Evolutionary conservation across 1,140 invertebrate genomes (phyloP).

Genomic region (Carcinoscorpius rotundicauda): DNA sequence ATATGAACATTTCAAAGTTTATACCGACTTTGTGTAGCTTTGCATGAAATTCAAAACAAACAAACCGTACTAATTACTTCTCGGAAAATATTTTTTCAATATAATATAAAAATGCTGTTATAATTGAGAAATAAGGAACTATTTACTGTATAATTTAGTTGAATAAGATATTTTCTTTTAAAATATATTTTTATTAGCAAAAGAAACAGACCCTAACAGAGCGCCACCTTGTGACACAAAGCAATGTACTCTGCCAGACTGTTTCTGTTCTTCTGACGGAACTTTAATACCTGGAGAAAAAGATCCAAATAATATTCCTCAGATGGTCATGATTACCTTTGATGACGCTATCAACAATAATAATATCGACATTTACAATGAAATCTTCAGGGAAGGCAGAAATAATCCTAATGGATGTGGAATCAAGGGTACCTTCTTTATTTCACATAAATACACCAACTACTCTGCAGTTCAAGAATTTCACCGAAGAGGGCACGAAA

Average conservation of each 20-base stretch:
- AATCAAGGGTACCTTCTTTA: slow-evolving; percentile 93
- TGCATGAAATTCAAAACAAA: too few species aligned
- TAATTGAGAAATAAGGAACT: too few species aligned
- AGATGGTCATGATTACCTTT: slow-evolving; percentile 95
- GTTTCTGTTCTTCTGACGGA: slow-evolving; percentile 86
- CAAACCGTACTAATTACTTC: too few species aligned
- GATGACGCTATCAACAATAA: slow-evolving; percentile 95
- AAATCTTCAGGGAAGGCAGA: slow-evolving; percentile 78
- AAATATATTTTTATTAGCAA: slow-evolving; percentile 45
- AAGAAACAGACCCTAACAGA: slow-evolving; percentile 85
- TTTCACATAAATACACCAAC: slow-evolving; percentile 97
- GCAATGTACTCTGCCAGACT: slow-evolving; percentile 82
- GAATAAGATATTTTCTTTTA: too few species aligned
- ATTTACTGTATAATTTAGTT: too few species aligned
- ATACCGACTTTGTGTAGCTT: too few species aligned
- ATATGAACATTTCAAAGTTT: too few species aligned
- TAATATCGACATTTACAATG: slow-evolving; percentile 88
- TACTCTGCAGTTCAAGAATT: slow-evolving; percentile 93
- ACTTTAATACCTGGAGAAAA: slow-evolving; percentile 33
- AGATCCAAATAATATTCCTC: slow-evolving; percentile 41
- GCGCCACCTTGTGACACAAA: slow-evolving; percentile 76
- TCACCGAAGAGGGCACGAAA: slow-evolving; percentile 88
- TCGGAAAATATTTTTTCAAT: too few species aligned
- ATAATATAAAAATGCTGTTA: too few species aligned
- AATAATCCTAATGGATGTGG: slow-evolving; percentile 95